Evolutionary conservation across 2,113 vertebrate species (phyloP), one percentile per base, ranked within the genome.

Genomic region (Chloebia gouldiae): DNA sequence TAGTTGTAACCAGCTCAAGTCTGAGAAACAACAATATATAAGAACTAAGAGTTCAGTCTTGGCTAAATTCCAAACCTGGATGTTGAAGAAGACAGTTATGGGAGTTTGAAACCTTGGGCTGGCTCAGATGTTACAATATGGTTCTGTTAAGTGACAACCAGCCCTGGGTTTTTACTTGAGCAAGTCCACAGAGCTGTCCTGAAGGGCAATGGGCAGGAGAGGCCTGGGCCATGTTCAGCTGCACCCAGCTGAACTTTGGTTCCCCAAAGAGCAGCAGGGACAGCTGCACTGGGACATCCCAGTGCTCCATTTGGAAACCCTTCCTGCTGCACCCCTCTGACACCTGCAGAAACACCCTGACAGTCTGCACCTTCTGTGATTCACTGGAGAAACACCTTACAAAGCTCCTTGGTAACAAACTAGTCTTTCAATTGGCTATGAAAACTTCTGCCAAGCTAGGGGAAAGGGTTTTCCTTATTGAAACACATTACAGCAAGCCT

Each of bases 221-320:
- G 13, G 66, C 23, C 54, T 30, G 11, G 40, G 31, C 57, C 19
- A 5, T 17, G 27, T 54, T 21, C 1, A 2, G n/a, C 45, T 59
- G n/a, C 39, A 30, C 11, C 35, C 39, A 70, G 39, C 13, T 65
- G 15, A n/a, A n/a, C n/a, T n/a, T n/a, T 31, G 27, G 12, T 9
- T 69, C 35, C 8, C 4, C 28, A 60, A 77, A 35, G 54, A 63
- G 54, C 39, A 75, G 45, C 10, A 4, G 33, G 56, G 51, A 51
- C 1, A 2, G 39, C 50, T 69, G 66, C 56, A 83, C 2, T 54
- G 22, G 31, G 24, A 54, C 24, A 80, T 45, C 30, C 33, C 50
- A 65, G 19, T 20, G 45, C 16, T 51, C 5, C 0, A 0, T 51
- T 45, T n/a, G 20, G 37, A 70, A 65, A 40, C 14, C 27, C n/a